Evolutionary conservation across 2,113 vertebrate species (phyloP).

Genomic region (Empidonax traillii): DNA sequence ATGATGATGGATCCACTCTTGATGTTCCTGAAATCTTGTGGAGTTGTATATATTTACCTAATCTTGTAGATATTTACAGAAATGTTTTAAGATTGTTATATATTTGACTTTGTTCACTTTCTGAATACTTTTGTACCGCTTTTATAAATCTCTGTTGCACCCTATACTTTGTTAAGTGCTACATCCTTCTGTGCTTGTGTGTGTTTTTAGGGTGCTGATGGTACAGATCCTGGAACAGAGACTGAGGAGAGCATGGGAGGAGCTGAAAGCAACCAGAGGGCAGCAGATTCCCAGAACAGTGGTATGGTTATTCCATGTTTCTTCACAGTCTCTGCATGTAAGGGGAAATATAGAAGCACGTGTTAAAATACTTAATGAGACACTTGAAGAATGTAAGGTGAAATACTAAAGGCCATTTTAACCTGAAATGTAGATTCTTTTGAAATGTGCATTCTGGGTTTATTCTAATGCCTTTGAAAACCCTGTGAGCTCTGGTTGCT

Average conservation of each 20-base stretch:
- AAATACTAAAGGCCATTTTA: not conserved
- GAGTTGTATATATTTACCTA: not conserved
- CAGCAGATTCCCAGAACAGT: slow-evolving; percentile 89
- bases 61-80: not conserved
- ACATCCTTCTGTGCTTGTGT: not conserved
- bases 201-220: slow-evolving; percentile 83
- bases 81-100: not conserved
- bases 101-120: not conserved
- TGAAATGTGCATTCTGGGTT: not conserved
- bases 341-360: not conserved
- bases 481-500: not conserved
- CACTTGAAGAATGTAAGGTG: not conserved
- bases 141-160: not conserved
- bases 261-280: slow-evolving; percentile 88
- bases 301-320: slow-evolving; percentile 71
- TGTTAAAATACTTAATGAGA: not conserved
- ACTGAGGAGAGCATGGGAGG: slow-evolving; percentile 93
- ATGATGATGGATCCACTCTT: not conserved
- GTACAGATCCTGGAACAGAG: slow-evolving; percentile 92
- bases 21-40: not conserved
- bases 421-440: not conserved
- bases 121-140: not conserved
- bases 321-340: not conserved
- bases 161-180: not conserved
- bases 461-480: not conserved